Evolutionary conservation across 2,797 vertebrate genomes (phyloP).

Genomic region (Pitangus sulphuratus): DNA sequence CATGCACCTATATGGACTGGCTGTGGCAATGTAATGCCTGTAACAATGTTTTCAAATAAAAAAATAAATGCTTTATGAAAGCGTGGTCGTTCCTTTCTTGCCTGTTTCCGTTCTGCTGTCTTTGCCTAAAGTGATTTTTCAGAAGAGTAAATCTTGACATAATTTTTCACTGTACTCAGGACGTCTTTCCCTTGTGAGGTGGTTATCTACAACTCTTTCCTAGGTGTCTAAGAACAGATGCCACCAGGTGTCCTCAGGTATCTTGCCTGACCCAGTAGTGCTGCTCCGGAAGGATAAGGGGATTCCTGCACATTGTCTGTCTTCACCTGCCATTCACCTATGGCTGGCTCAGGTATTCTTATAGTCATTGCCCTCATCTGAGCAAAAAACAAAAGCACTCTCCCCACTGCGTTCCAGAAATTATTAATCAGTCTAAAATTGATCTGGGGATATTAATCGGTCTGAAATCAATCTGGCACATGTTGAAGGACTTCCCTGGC

Average conservation of each 20-base stretch:
- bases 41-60: constrained; percentile 89
- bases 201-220: neutral
- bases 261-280: neutral
- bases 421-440: neutral
- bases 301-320: neutral
- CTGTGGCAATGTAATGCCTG: constrained; percentile 87
- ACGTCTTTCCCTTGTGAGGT: neutral
- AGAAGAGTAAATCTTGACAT: neutral
- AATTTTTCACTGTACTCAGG: neutral
- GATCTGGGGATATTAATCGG: neutral
- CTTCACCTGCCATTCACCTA: neutral
- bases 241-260: neutral
- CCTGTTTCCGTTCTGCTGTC: constrained; percentile 48
- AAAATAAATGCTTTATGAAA: constrained; percentile 84
- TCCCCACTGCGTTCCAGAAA: neutral
- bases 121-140: neutral
- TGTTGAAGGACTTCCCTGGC: neutral
- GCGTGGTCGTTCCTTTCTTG: constrained; percentile 34
- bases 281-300: neutral
- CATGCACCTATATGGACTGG: constrained; percentile 85
- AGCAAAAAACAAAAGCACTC: neutral
- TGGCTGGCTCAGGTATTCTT: neutral
- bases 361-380: neutral
- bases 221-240: neutral
- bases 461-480: neutral